Conservation (phyloP, 2,797 vertebrate species). For the Sebastes taczanowskii region DNA sequence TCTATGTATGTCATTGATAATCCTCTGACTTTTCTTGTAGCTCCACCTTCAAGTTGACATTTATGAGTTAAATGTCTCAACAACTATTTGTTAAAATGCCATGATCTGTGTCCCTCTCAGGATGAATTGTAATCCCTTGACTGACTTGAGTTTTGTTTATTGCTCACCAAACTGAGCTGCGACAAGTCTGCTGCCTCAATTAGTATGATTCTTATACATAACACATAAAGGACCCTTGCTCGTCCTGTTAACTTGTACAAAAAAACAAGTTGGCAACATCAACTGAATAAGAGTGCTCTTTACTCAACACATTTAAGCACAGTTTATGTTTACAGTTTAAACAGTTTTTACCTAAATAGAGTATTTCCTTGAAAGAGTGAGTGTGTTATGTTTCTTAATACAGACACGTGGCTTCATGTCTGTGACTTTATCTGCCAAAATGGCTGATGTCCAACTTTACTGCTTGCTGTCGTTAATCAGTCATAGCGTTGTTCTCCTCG, state of each 20-base stretch:
- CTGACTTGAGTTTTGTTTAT: neutral
- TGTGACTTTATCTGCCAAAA: neutral
- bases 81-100: neutral
- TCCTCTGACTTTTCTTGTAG: no score
- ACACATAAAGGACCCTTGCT: neutral
- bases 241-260: neutral
- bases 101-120: neutral
- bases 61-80: neutral
- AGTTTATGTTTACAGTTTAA: neutral
- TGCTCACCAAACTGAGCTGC: neutral
- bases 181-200: neutral
- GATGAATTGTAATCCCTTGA: neutral
- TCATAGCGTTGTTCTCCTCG: conserved; percentile 13
- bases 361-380: neutral
- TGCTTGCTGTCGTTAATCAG: conserved; percentile 29
- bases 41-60: no score
- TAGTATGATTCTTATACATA: neutral
- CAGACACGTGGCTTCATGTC: neutral
- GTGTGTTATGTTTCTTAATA: neutral
- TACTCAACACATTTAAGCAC: neutral
- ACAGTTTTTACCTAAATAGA: neutral
- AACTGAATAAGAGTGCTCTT: neutral
- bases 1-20: no score
- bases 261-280: neutral
- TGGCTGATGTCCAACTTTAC: neutral